These are phyloP conservation scores for Artemia sinica DNA, from an alignment of 2,888 invertebrate genomes.

Conservation along the genomic window DNA sequence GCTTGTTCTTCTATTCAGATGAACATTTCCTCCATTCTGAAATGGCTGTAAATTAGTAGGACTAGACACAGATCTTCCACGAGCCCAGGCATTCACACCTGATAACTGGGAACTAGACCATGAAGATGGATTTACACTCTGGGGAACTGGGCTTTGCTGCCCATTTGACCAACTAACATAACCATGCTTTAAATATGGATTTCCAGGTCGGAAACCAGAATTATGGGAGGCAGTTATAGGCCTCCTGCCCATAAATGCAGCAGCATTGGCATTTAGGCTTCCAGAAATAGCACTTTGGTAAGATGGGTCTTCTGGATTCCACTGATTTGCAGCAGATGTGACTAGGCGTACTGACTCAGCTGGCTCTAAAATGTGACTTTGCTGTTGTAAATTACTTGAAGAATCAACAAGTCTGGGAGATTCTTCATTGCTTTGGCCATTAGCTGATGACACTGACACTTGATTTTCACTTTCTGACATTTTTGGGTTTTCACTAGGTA, in stretches of 20 bases:
- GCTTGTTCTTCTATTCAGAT: slow-evolving; percentile 8
- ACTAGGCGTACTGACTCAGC: background rate
- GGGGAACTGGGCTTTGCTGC: background rate
- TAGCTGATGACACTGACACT: slow-evolving; percentile 5
- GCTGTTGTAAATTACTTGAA: slow-evolving; percentile 1
- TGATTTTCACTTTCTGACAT: slow-evolving; percentile 10
- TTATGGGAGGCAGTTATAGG: slow-evolving; percentile 12
- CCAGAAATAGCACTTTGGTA: slow-evolving; percentile 3
- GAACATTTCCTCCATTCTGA: slow-evolving; percentile 7
- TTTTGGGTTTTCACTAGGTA: background rate
- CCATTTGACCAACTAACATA: slow-evolving; percentile 11
- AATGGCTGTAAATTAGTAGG: slow-evolving; percentile 2
- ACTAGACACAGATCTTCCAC: slow-evolving; percentile 9
- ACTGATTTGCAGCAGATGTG: slow-evolving; percentile 10
- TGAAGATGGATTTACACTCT: background rate
- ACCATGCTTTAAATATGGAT: slow-evolving; percentile 9
- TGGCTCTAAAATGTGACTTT: background rate
- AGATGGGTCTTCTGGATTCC: background rate
- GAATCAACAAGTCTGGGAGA: background rate
- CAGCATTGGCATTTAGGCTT: slow-evolving; percentile 12
- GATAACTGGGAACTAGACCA: slow-evolving; percentile 11
- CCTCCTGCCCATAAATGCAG: slow-evolving; percentile 6
- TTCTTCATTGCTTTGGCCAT: slow-evolving; percentile 12
- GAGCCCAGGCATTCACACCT: slow-evolving; percentile 6
- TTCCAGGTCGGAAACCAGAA: slow-evolving; percentile 3